Base-by-base conservation (phyloP, 2,797 vertebrate genomes). In the Cyprinella venusta region DNA sequence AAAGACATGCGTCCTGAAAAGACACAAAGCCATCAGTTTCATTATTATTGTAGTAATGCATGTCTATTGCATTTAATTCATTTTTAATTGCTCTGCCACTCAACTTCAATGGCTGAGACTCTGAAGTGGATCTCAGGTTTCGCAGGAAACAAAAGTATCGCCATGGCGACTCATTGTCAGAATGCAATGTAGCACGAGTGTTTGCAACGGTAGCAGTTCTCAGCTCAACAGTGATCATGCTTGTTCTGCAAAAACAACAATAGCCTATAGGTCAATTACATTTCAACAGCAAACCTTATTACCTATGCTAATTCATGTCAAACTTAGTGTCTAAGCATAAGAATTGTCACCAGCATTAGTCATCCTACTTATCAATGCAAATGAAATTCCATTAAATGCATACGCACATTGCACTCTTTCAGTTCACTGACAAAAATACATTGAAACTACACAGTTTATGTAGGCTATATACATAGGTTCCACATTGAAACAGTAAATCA, bases 81-180 rank as follows among this genome's bases (percentile, higher is more conserved):
- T 88, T 87, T 87, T 89, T 86, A 82, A 87, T 88, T 74, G 61
- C 26, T 61, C 72, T 81, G 82, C 54, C 70, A 61, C 71, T 84
- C 50, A 65, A 52, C 76, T 79, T 52, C 56, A 69, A 36, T 79
- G 84, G 78, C 80, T 68, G 21, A 69, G 80, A 71, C 69, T 80
- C 77, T n/a, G n/a, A 12, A 81, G 82, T 64, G 86, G 72, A 74
- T 85, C 86, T 89, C 87, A 79, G 78, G 84, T 89, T 87, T 65
- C n/a, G 8, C 80, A 70, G 30, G 63, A 77, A 65, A 84, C 52
- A 80, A 65, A 68, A 75, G 74, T 38, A 86, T 88, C 19, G 36
- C 70, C 81, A 89, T 85, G 87, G 84, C 21, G 78, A 89, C 65
- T 42, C 61, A 64, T 68, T 69, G 61, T 74, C 69, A 78, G 67